phyloP scores from a whole-genome alignment of 2,113 vertebrate species.

The Podocnemis expansa region DNA sequence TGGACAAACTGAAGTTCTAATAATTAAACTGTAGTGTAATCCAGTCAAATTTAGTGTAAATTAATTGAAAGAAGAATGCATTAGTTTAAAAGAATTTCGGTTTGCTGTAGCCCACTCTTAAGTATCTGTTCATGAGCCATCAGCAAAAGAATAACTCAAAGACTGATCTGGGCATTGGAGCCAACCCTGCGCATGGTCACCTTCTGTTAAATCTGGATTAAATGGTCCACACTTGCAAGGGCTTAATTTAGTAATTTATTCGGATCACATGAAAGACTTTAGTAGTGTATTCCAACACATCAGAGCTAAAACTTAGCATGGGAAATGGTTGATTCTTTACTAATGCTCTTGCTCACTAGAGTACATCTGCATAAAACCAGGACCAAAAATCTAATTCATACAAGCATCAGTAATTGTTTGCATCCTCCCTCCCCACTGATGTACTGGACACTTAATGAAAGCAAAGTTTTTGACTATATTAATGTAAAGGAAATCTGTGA shows the following conservation, averaged over 20 bases:
- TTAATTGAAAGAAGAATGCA: neutral
- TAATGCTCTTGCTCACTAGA: neutral
- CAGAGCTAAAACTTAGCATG: neutral
- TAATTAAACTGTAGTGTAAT: neutral
- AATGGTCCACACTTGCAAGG: neutral
- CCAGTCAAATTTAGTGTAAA: neutral
- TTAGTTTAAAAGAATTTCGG: neutral
- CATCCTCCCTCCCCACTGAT: neutral
- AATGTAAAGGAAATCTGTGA: conserved; percentile 18
- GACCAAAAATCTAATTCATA: neutral
- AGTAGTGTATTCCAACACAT: neutral
- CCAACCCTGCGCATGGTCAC: neutral
- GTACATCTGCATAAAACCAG: neutral
- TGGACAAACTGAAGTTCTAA: neutral
- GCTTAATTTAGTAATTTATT: neutral
- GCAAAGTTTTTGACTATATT: conserved; percentile 2
- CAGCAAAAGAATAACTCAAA: neutral
- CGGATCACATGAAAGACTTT: neutral
- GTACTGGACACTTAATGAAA: conserved; percentile 15
- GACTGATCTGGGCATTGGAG: neutral
- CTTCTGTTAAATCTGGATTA: neutral
- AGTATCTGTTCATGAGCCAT: neutral
- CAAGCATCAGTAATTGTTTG: neutral
- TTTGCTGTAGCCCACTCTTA: neutral
- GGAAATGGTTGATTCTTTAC: conserved; percentile 24